Conservation (phyloP, 2,797 vertebrate genomes). For the Syndactyla subalaris region DNA sequence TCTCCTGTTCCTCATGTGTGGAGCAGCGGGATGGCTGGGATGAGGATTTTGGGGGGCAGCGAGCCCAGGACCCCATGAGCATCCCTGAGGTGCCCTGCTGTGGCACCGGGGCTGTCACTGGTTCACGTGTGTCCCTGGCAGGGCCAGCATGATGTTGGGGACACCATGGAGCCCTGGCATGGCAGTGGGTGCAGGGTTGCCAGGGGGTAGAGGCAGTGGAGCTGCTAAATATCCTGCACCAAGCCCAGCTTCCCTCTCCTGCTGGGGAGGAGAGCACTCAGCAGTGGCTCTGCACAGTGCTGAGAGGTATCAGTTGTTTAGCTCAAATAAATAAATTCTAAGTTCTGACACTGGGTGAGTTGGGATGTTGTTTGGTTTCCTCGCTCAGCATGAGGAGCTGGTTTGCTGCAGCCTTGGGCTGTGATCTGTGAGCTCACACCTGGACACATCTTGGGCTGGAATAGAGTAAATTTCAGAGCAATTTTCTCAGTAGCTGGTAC, state of each 20-base stretch:
- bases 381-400: background rate
- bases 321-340: background rate
- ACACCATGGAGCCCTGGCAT: background rate
- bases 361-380: background rate
- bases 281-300: background rate
- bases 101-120: accelerated
- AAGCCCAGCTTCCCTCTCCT: background rate
- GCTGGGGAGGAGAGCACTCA: background rate
- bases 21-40: background rate
- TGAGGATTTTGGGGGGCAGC: accelerated
- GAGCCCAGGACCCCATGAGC: accelerated
- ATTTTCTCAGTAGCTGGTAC: background rate
- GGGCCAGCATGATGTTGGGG: accelerated
- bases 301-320: background rate
- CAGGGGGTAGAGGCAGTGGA: background rate
- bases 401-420: background rate
- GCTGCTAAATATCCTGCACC: background rate
- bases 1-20: accelerated
- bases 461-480: background rate
- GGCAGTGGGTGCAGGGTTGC: background rate
- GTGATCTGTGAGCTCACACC: background rate
- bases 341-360: background rate
- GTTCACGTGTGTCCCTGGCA: background rate
- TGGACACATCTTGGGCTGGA: background rate
- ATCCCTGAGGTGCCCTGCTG: background rate